phyloP scores from a whole-genome alignment of 2,888 invertebrate genomes.

The Emmelina monodactyla region DNA sequence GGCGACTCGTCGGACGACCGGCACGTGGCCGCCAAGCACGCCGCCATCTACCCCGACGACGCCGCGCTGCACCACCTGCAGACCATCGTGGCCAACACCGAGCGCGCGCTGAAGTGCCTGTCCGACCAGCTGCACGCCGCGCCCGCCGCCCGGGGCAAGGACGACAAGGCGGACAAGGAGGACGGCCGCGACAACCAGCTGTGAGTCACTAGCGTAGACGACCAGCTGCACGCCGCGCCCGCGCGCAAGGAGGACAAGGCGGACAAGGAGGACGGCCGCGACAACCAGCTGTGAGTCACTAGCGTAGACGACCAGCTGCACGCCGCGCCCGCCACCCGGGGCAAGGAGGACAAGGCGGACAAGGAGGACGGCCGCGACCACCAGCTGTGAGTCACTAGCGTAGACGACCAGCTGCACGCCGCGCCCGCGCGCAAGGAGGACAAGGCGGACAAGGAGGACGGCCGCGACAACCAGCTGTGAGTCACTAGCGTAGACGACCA shows the following conservation, averaged over 20 bases:
- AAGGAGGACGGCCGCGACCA: conserved; percentile 84
- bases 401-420: too few relatives aligned
- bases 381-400: conserved; percentile 73
- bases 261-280: conserved; percentile 78
- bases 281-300: conserved; percentile 77
- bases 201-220: too few relatives aligned
- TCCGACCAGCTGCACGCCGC: conserved; percentile 83
- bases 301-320: too few relatives aligned
- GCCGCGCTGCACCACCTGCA: conserved; percentile 89
- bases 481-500: too few relatives aligned
- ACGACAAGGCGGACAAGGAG: conserved; percentile 69
- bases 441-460: conserved; percentile 73
- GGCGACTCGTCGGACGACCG: conserved; percentile 96
- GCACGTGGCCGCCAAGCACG: conserved; percentile 92
- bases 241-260: conserved; percentile 66
- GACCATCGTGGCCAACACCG: conserved; percentile 90
- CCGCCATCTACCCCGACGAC: conserved; percentile 93
- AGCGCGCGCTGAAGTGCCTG: conserved; percentile 92
- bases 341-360: conserved; percentile 63
- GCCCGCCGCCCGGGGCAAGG: too few relatives aligned
- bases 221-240: too few relatives aligned
- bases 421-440: too few relatives aligned
- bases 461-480: conserved; percentile 81
- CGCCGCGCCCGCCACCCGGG: too few relatives aligned
- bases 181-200: conserved; percentile 84